Conservation (phyloP, 2,888 invertebrate genomes). For the Agrotis clavis region DNA sequence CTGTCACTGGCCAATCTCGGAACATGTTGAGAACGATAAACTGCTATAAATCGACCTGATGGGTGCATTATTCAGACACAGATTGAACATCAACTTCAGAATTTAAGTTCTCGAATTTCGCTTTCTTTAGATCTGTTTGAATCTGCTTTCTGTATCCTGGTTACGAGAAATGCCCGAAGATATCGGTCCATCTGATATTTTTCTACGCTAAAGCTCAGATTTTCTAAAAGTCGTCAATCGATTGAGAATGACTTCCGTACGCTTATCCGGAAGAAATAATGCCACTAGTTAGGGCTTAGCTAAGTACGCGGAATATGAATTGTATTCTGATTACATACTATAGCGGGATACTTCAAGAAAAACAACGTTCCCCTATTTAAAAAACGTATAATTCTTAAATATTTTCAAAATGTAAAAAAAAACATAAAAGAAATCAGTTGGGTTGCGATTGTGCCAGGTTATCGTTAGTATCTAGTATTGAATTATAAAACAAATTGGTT, state of each 20-base stretch:
- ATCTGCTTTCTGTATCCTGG: neutral
- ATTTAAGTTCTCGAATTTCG: neutral
- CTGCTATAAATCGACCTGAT: conserved; percentile 6
- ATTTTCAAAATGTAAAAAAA: too few relatives aligned
- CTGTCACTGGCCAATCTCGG: neutral
- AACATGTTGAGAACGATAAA: conserved; percentile 2
- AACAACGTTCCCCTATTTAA: too few relatives aligned
- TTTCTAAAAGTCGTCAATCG: neutral
- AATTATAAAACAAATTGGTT: too few relatives aligned
- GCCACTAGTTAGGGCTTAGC: neutral
- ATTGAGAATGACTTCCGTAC: conserved; percentile 6
- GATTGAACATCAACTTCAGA: neutral
- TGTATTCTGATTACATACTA: conserved; percentile 10
- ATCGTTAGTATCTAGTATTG: too few relatives aligned
- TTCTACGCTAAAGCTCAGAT: neutral
- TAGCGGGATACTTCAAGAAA: too few relatives aligned
- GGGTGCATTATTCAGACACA: neutral
- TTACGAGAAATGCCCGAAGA: neutral
- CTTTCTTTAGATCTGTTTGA: neutral
- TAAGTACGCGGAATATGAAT: neutral
- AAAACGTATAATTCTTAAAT: too few relatives aligned
- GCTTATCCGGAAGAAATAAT: conserved; percentile 6
- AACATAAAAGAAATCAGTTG: too few relatives aligned
- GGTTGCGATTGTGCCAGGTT: too few relatives aligned
- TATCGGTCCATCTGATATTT: neutral